Evolutionary conservation across 2,797 vertebrate genomes (phyloP).

Genomic region (Trematomus bernacchii): DNA sequence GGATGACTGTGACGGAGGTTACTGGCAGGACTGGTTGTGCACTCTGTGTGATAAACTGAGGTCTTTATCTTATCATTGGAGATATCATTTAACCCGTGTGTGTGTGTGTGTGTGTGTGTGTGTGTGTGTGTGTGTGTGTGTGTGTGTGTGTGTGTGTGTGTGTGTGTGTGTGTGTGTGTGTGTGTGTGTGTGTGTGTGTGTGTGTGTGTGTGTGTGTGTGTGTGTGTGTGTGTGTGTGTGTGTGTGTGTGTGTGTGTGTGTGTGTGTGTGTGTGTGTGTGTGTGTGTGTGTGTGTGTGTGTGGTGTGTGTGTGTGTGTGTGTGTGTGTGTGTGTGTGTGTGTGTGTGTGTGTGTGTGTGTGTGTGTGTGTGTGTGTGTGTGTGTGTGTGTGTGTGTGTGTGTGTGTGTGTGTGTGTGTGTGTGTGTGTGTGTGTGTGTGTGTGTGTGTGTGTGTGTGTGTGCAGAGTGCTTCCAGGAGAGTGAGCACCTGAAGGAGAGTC

Average conservation of each 20-base stretch:
- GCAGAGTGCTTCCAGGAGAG: constrained; percentile 99
- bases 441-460: constrained; percentile 45
- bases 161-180: constrained; percentile 44
- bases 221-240: constrained; percentile 23
- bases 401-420: constrained; percentile 18
- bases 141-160: constrained; percentile 13
- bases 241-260: constrained; percentile 36
- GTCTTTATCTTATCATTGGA: constrained; percentile 29
- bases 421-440: constrained; percentile 16
- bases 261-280: constrained; percentile 34
- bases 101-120: constrained; percentile 20
- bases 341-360: constrained; percentile 45
- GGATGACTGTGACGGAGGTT: constrained; percentile 60
- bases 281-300: constrained; percentile 21
- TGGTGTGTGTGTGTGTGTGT: constrained; percentile 44
- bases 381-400: constrained; percentile 43
- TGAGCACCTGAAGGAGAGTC: constrained; percentile 96
- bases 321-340: constrained; percentile 22
- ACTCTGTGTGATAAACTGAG: not conserved
- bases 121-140: constrained; percentile 43
- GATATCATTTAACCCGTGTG: constrained; percentile 12
- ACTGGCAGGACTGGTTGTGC: constrained; percentile 9
- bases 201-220: constrained; percentile 43
- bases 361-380: constrained; percentile 13
- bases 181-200: constrained; percentile 14